Evolutionary conservation across 1,140 invertebrate genomes (phyloP).

Genomic region (Leguminivora glycinivorella): DNA sequence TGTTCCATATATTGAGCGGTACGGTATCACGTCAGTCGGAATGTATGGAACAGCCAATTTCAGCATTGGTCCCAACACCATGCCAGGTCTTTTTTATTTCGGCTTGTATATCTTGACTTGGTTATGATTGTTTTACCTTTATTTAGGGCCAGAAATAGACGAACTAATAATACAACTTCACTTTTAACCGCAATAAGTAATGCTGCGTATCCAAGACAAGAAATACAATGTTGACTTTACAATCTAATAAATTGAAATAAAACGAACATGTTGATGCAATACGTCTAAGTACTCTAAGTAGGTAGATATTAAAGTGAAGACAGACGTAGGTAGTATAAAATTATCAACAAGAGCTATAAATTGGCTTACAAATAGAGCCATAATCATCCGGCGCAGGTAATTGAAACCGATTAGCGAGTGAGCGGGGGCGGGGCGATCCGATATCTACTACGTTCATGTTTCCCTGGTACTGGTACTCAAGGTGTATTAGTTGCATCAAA

Average conservation of each 20-base stretch:
- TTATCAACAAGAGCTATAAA: slow-evolving; percentile 18
- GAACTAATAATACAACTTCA: too few species aligned
- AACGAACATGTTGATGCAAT: neutral
- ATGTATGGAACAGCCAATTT: too few species aligned
- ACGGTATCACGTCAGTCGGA: too few species aligned
- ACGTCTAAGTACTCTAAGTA: too few species aligned
- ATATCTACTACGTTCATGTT: slow-evolving; percentile 22
- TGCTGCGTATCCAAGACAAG: neutral
- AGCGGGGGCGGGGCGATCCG: slow-evolving; percentile 14
- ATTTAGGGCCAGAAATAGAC: too few species aligned
- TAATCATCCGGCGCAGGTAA: slow-evolving; percentile 19
- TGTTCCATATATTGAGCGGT: too few species aligned
- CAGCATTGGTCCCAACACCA: too few species aligned
- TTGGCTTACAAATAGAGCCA: slow-evolving; percentile 24
- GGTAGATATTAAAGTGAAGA: neutral
- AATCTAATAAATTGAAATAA: too few species aligned
- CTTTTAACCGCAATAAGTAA: neutral
- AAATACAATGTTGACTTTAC: neutral
- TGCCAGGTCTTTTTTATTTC: too few species aligned
- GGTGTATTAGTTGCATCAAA: too few species aligned
- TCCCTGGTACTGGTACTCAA: neutral
- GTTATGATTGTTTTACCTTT: too few species aligned
- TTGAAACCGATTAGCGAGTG: slow-evolving; percentile 27
- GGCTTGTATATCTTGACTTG: too few species aligned
- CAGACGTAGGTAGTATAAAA: neutral